phyloP scores from a whole-genome alignment of 2,888 invertebrate genomes.

The Neoascia interrupta region DNA sequence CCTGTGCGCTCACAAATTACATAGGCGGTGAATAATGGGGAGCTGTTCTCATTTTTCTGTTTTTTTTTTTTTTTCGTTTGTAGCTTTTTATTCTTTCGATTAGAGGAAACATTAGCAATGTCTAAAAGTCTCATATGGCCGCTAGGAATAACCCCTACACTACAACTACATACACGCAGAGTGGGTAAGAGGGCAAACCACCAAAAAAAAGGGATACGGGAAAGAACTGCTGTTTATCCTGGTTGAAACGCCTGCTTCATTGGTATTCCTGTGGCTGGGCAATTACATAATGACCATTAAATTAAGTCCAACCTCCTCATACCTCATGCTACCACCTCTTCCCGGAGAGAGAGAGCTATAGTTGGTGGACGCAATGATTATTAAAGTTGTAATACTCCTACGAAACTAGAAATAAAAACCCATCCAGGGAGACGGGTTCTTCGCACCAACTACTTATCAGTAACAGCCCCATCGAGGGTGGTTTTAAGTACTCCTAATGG shows the following conservation, averaged over 20 bases:
- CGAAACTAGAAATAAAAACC: conserved; percentile 15
- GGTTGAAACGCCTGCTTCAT: conserved; percentile 18
- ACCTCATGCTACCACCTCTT: too few species aligned
- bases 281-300: conserved; percentile 65
- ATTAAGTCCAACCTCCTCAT: conserved; percentile 19
- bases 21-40: conserved; percentile 46
- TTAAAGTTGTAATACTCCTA: background rate
- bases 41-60: conserved; percentile 4
- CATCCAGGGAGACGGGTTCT: conserved; percentile 15
- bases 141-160: conserved; percentile 1
- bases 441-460: conserved; percentile 50
- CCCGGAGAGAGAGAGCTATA: too few species aligned
- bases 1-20: conserved; percentile 50
- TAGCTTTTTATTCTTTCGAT: background rate
- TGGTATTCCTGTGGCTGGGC: conserved; percentile 42
- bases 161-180: background rate
- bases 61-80: background rate
- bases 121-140: conserved; percentile 33
- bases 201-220: background rate
- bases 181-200: too few species aligned
- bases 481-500: conserved; percentile 60
- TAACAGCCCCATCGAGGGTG: conserved; percentile 41
- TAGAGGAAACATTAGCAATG: conserved; percentile 55
- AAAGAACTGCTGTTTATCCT: background rate
- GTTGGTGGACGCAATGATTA: background rate